Percentiles rank a stretch among this genome's conserved stretches.
Conservation (phyloP, 2,888 invertebrate species). For the Belgica antarctica region DNA sequence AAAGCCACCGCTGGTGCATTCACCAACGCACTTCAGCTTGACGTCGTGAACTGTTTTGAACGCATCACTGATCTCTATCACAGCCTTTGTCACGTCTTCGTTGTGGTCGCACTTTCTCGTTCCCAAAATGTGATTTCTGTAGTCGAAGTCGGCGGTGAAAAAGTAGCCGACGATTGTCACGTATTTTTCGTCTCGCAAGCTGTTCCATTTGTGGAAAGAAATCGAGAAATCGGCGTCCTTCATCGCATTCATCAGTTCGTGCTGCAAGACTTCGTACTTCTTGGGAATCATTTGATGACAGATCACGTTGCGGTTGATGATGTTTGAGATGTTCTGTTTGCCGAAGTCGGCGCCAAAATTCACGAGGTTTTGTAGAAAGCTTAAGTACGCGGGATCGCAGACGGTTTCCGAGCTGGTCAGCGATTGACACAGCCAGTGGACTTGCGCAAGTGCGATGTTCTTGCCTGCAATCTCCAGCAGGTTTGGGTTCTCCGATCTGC, state of each 20-base stretch:
- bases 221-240: slow-evolving; percentile 31
- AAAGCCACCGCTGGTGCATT: neutral
- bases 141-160: slow-evolving; percentile 12
- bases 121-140: slow-evolving; percentile 22
- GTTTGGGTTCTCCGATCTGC: neutral
- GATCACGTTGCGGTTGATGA: slow-evolving; percentile 31
- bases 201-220: slow-evolving; percentile 23
- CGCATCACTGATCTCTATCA: neutral
- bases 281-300: slow-evolving; percentile 26
- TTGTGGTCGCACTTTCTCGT: neutral
- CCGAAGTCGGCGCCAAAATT: slow-evolving; percentile 44
- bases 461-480: neutral
- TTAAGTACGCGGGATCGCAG: slow-evolving; percentile 34
- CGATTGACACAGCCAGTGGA: slow-evolving; percentile 28
- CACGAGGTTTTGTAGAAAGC: slow-evolving; percentile 44
- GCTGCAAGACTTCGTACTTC: neutral
- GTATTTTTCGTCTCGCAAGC: neutral
- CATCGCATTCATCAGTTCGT: neutral
- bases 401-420: slow-evolving; percentile 38
- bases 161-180: slow-evolving; percentile 33
- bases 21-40: slow-evolving; percentile 19
- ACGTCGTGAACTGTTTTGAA: slow-evolving; percentile 2
- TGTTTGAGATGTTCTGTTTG: slow-evolving; percentile 36
- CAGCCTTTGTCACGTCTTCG: neutral
- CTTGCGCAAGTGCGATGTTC: slow-evolving; percentile 19